These are phyloP conservation scores for Pluvialis apricaria DNA, from an alignment of 2,113 vertebrate genomes.

Conservation along the genomic window DNA sequence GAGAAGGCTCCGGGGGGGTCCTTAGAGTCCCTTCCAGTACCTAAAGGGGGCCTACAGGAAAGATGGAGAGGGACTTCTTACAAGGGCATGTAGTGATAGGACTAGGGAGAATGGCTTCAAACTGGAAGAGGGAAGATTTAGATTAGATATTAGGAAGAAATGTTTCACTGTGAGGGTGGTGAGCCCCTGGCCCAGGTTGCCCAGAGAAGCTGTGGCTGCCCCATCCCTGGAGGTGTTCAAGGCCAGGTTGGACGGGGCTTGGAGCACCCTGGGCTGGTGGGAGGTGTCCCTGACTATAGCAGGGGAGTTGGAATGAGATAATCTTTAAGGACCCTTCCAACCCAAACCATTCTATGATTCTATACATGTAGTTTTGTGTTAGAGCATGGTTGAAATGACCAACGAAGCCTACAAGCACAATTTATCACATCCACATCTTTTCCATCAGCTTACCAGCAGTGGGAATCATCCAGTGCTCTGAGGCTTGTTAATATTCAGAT, in stretches of 20 bases:
- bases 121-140: not conserved
- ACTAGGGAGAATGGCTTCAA: not conserved
- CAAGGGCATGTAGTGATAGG: not conserved
- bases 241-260: not conserved
- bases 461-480: not conserved
- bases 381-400: rapidly evolving
- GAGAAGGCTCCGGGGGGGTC: not conserved
- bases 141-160: not conserved
- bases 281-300: not conserved
- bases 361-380: not conserved
- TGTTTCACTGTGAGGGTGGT: not conserved
- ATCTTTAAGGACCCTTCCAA: not conserved
- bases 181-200: not conserved
- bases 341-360: not conserved
- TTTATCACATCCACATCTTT: not conserved
- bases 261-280: not conserved
- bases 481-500: not conserved
- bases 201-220: not conserved
- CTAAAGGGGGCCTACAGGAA: too few relatives aligned
- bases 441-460: not conserved
- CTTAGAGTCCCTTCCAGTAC: not conserved
- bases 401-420: not conserved
- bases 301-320: not conserved
- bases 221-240: not conserved
- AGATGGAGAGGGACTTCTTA: not conserved